These are phyloP conservation scores for Oreochromis niloticus DNA, from an alignment of 2,113 vertebrate genomes.

Conservation along the genomic window DNA sequence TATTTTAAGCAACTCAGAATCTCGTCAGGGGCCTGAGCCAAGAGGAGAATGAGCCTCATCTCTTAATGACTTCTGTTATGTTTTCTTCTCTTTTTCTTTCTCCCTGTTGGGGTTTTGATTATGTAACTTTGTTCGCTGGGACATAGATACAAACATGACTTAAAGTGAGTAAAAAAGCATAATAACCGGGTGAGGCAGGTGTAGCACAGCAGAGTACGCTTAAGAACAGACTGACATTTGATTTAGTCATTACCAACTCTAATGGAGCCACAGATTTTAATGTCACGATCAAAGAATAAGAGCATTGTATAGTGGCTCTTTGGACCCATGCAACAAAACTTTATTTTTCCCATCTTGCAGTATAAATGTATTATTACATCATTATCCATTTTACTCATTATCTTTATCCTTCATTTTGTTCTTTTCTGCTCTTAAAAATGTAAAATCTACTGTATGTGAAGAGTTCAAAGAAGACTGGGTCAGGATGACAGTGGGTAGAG, in stretches of 20 bases:
- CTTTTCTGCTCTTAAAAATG: background rate
- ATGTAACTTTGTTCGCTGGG: slow-evolving; percentile 19
- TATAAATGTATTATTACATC: background rate
- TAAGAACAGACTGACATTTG: background rate
- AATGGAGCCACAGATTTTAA: background rate
- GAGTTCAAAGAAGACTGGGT: background rate
- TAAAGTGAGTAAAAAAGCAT: background rate
- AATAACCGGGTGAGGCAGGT: background rate
- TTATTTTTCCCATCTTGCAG: background rate
- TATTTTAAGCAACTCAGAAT: slow-evolving; percentile 26
- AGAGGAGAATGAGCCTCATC: background rate
- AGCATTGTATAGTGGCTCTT: background rate
- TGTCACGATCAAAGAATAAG: background rate
- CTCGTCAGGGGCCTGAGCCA: background rate
- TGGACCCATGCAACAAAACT: background rate
- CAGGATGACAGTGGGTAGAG: background rate
- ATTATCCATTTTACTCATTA: background rate
- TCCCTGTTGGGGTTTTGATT: slow-evolving; percentile 9
- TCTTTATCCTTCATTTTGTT: background rate
- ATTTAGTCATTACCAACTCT: background rate
- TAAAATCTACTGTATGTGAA: background rate
- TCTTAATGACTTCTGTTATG: slow-evolving; percentile 1
- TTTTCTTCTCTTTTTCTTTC: background rate
- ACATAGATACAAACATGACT: slow-evolving; percentile 7
- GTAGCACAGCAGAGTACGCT: background rate